A percentile compares a stretch with the other conserved stretches of the same genome.
Conservation (phyloP, 1,140 invertebrate genomes). For the Neuroterus valhalla region DNA sequence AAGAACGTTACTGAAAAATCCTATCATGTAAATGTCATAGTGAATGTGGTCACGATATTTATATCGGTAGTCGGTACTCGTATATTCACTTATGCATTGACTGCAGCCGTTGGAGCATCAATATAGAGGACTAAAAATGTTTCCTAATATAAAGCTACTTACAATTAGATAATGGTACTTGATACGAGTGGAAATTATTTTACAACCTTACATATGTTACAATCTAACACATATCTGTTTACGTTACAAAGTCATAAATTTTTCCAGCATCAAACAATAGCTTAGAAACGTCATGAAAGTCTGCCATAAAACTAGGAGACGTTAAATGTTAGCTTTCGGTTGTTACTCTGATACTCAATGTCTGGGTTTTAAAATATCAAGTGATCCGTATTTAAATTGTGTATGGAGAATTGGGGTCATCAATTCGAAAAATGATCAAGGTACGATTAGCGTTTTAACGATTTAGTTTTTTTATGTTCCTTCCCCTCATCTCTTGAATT, state of each 20-base stretch:
- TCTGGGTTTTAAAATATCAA: neutral
- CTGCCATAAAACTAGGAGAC: neutral
- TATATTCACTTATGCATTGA: neutral
- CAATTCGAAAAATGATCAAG: neutral
- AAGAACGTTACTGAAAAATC: conserved; percentile 9
- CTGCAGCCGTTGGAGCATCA: neutral
- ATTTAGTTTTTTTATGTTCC: neutral
- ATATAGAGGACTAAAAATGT: too few relatives aligned
- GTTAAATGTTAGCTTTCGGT: neutral
- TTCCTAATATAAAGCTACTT: too few relatives aligned
- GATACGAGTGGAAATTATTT: neutral
- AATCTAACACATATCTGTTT: neutral
- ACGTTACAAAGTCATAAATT: conserved; percentile 1
- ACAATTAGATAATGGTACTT: too few relatives aligned
- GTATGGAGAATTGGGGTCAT: neutral
- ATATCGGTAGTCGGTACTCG: conserved; percentile 11
- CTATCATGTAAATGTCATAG: conserved; percentile 2
- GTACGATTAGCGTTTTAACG: conserved; percentile 7
- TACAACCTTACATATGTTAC: neutral
- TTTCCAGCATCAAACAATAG: neutral
- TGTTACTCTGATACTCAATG: too few relatives aligned
- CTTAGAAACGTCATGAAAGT: neutral
- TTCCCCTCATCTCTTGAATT: neutral
- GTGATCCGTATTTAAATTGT: neutral
- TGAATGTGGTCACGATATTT: neutral